Percentiles rank a stretch among this genome's conserved stretches.
phyloP scores from a whole-genome alignment of 2,797 vertebrate species.

The Percopsis omiscomaycus region DNA sequence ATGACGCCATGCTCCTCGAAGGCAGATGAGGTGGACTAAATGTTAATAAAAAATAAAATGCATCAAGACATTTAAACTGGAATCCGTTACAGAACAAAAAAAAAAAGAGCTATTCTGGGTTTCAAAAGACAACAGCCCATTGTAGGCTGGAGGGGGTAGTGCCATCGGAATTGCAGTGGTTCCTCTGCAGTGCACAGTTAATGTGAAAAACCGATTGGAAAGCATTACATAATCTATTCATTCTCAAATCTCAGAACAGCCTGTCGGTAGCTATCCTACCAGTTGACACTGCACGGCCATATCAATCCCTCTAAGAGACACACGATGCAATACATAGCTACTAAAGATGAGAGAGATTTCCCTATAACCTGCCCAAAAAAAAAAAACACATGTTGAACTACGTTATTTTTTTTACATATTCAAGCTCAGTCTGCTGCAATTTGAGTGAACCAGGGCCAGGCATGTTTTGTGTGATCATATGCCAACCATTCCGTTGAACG shows the following conservation, averaged over 20 bases:
- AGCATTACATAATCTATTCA: slow-evolving; percentile 72
- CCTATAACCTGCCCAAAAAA: not conserved
- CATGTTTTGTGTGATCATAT: no score
- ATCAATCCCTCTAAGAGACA: slow-evolving; percentile 23
- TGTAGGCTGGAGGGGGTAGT: no score
- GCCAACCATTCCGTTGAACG: no score
- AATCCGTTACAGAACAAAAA: slow-evolving; percentile 7
- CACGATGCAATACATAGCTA: not conserved
- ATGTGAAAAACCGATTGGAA: slow-evolving; percentile 62
- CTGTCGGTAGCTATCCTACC: slow-evolving; percentile 43
- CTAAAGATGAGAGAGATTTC: not conserved
- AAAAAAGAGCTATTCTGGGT: slow-evolving; percentile 15
- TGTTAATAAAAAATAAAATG: no score
- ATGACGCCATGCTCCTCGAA: not conserved
- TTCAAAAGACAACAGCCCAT: not conserved
- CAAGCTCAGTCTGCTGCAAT: no score
- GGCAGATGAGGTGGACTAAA: no score
- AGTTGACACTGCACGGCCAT: slow-evolving; percentile 36
- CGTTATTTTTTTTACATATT: no score
- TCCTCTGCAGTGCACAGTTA: slow-evolving; percentile 46
- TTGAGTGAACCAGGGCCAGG: no score
- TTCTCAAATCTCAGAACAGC: slow-evolving; percentile 29
- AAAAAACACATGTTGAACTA: no score
- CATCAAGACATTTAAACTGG: not conserved
- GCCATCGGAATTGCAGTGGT: slow-evolving; percentile 39